Evolutionary conservation across 1,140 invertebrate species (phyloP).

Genomic region (Pseudomyrmex dendroicus): DNA sequence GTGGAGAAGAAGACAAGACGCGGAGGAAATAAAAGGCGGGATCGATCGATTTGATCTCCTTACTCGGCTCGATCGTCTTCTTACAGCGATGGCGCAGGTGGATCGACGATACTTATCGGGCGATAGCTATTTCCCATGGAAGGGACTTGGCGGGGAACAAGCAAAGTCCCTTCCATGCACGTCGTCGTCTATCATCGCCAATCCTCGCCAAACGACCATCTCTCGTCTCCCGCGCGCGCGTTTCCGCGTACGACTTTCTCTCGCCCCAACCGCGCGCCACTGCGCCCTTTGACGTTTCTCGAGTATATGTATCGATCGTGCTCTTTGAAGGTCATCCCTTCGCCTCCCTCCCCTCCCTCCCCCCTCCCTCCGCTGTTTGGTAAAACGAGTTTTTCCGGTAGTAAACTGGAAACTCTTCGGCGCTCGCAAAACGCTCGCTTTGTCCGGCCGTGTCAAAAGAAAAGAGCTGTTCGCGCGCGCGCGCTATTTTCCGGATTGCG

Average conservation of each 20-base stretch:
- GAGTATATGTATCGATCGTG: conserved; percentile 36
- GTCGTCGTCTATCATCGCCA: conserved; percentile 32
- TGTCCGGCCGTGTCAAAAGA: not conserved
- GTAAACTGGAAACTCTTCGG: conserved; percentile 18
- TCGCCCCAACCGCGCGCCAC: not conserved
- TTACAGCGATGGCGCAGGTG: conserved; percentile 27
- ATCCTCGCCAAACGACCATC: conserved; percentile 18
- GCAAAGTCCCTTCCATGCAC: no score
- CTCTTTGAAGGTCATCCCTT: conserved; percentile 27
- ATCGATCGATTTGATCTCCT: conserved; percentile 37
- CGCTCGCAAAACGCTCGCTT: not conserved
- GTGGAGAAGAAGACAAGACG: not conserved
- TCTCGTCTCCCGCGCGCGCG: not conserved
- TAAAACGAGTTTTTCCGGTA: conserved; percentile 28
- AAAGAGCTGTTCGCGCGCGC: not conserved
- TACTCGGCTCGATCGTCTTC: not conserved
- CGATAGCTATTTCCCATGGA: conserved; percentile 48
- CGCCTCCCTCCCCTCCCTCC: no score
- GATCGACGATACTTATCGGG: conserved; percentile 31
- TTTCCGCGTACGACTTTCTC: conserved; percentile 25
- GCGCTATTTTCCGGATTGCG: conserved; percentile 10
- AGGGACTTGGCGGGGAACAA: conserved; percentile 8
- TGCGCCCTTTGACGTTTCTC: conserved; percentile 37
- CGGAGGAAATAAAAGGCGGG: conserved; percentile 43
- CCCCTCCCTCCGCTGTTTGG: no score